phyloP scores from a whole-genome alignment of 2,797 vertebrate genomes.

The Acanthurus leucopareius region DNA sequence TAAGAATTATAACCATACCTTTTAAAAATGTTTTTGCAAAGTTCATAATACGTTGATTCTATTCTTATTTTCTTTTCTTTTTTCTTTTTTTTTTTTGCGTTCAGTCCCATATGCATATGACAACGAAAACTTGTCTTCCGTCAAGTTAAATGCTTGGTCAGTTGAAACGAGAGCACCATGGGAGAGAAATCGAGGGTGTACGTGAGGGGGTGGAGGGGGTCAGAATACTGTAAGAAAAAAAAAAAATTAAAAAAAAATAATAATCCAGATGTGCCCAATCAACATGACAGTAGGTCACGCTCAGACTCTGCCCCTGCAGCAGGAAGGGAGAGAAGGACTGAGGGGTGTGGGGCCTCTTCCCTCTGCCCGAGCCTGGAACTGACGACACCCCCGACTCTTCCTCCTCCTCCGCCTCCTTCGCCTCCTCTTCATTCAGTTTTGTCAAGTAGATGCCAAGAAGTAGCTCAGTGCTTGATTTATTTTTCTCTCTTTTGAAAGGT shows the following conservation, averaged over 20 bases:
- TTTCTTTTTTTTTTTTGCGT: constrained; percentile 69
- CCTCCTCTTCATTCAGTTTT: constrained; percentile 84
- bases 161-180: constrained; percentile 92
- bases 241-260: constrained; percentile 60
- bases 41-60: constrained; percentile 83
- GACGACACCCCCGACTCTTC: constrained; percentile 41
- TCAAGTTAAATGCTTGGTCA: constrained; percentile 91
- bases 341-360: constrained; percentile 54
- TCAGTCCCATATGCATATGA: constrained; percentile 87
- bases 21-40: constrained; percentile 86
- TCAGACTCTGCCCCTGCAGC: constrained; percentile 72
- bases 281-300: constrained; percentile 51
- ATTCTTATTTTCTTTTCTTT: constrained; percentile 56
- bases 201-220: constrained; percentile 20
- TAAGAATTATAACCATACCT: constrained; percentile 79
- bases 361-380: constrained; percentile 59
- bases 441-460: constrained; percentile 87
- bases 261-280: constrained; percentile 75
- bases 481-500: constrained; percentile 74
- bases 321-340: constrained; percentile 50
- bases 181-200: constrained; percentile 76
- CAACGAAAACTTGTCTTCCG: constrained; percentile 75
- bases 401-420: constrained; percentile 36
- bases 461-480: constrained; percentile 88
- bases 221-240: constrained; percentile 79